A percentile compares a stretch with the other conserved stretches of the same genome.
Evolutionary conservation across 2,797 vertebrate species (phyloP).

Genomic region (Paguma larvata): DNA sequence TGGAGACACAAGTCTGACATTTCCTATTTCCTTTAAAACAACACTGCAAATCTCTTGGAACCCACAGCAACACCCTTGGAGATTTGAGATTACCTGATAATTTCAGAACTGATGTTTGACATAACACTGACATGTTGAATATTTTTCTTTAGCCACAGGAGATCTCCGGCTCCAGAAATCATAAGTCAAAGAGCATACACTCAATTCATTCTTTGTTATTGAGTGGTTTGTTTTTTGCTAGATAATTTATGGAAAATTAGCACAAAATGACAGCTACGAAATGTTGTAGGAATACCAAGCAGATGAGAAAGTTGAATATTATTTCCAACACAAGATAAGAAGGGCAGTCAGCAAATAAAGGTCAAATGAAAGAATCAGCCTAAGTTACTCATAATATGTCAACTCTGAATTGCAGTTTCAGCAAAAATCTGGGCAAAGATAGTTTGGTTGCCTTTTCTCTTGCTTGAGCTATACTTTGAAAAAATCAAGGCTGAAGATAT

Average conservation of each 20-base stretch:
- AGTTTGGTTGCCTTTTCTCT: neutral
- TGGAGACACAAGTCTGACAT: slow-evolving; percentile 72
- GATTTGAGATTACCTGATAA: slow-evolving; percentile 77
- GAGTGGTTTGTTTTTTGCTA: slow-evolving; percentile 81
- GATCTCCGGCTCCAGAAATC: slow-evolving; percentile 59
- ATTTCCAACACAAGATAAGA: slow-evolving; percentile 78
- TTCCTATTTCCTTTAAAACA: slow-evolving; percentile 79
- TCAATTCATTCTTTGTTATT: slow-evolving; percentile 78
- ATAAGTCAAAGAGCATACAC: slow-evolving; percentile 70
- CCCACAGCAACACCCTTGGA: slow-evolving; percentile 43
- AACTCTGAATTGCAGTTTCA: slow-evolving; percentile 78
- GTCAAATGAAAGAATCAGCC: slow-evolving; percentile 80
- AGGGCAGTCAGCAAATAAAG: slow-evolving; percentile 82
- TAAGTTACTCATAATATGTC: slow-evolving; percentile 57
- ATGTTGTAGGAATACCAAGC: slow-evolving; percentile 79
- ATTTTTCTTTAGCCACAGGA: slow-evolving; percentile 67
- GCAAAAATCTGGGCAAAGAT: slow-evolving; percentile 51
- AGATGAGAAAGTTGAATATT: slow-evolving; percentile 82
- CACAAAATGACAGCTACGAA: slow-evolving; percentile 81
- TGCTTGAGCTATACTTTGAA: slow-evolving; percentile 65
- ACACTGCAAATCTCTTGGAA: slow-evolving; percentile 69
- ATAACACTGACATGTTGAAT: slow-evolving; percentile 76
- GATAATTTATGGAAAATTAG: slow-evolving; percentile 87
- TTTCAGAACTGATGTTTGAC: slow-evolving; percentile 78
- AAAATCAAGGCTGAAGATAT: slow-evolving; percentile 30